These are phyloP conservation scores for Phycodurus eques DNA, from an alignment of 2,113 vertebrate genomes.

Conservation along the genomic window DNA sequence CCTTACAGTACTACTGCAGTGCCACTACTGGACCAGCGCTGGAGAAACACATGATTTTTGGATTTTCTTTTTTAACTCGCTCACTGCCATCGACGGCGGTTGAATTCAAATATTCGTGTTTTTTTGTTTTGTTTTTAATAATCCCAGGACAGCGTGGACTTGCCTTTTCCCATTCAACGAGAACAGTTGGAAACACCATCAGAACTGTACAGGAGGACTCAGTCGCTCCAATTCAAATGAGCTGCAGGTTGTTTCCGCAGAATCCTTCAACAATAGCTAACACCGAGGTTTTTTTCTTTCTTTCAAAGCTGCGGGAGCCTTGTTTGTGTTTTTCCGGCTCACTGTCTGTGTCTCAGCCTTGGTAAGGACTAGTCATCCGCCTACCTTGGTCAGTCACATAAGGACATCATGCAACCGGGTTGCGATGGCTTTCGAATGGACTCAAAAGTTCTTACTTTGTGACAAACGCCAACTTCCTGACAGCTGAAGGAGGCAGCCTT, in stretches of 20 bases:
- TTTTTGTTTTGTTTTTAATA: too few relatives aligned
- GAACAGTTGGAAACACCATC: constrained; percentile 90
- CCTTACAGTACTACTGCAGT: constrained; percentile 70
- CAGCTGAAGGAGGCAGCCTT: constrained; percentile 86
- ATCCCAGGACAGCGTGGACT: constrained; percentile 68
- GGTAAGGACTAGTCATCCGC: neutral
- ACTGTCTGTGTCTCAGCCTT: neutral
- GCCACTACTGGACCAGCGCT: too few relatives aligned
- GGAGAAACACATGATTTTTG: too few relatives aligned
- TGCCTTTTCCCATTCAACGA: constrained; percentile 76
- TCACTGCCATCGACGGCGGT: too few relatives aligned
- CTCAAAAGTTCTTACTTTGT: constrained; percentile 14
- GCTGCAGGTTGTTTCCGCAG: constrained; percentile 8
- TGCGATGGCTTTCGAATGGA: constrained; percentile 32
- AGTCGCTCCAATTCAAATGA: constrained; percentile 74
- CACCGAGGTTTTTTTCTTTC: neutral
- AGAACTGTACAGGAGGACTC: constrained; percentile 82
- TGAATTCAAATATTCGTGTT: too few relatives aligned
- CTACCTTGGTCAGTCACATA: neutral
- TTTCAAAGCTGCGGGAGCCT: neutral
- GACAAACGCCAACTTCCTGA: constrained; percentile 84
- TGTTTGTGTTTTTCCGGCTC: constrained; percentile 1
- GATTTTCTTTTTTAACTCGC: too few relatives aligned
- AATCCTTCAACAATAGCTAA: constrained; percentile 8
- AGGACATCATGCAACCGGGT: too few relatives aligned